Evolutionary conservation across 2,113 vertebrate genomes (phyloP).

Genomic region (Clarias gariepinus): DNA sequence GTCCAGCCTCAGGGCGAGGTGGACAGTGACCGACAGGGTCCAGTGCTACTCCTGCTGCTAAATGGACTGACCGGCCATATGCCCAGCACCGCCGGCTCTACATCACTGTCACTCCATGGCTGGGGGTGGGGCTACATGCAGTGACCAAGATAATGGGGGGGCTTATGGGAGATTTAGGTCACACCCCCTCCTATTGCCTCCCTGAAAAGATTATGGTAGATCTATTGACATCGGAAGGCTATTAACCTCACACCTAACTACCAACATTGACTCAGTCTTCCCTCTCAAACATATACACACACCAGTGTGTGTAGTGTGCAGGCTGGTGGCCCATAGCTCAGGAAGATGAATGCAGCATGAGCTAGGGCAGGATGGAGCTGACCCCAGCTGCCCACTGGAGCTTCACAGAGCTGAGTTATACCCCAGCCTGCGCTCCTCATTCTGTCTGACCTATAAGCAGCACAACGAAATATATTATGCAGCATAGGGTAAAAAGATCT

Average conservation of each 20-base stretch:
- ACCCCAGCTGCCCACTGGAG: constrained; percentile 65
- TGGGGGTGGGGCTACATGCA: constrained; percentile 40
- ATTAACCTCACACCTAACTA: constrained; percentile 47
- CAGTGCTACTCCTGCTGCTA: constrained; percentile 75
- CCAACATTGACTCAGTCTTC: constrained; percentile 11
- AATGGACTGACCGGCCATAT: constrained; percentile 79
- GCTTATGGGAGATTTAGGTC: constrained; percentile 56
- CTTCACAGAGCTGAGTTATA: constrained; percentile 70
- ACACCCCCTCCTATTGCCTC: constrained; percentile 40
- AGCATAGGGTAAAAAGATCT: neutral
- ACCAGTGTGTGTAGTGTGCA: constrained; percentile 18
- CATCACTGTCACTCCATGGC: constrained; percentile 66
- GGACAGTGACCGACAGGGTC: constrained; percentile 78
- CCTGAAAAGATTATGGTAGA: constrained; percentile 26
- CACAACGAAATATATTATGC: constrained; percentile 27
- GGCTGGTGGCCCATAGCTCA: constrained; percentile 51
- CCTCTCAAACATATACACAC: constrained; percentile 21
- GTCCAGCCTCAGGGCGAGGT: constrained; percentile 54
- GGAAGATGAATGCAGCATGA: constrained; percentile 55
- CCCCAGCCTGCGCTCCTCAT: constrained; percentile 44
- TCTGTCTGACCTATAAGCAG: constrained; percentile 65
- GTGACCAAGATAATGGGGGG: constrained; percentile 41
- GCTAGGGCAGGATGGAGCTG: constrained; percentile 56
- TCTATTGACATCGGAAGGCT: constrained; percentile 40
- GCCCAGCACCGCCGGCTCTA: constrained; percentile 67